Base-by-base conservation (phyloP, 1,140 invertebrate species). In the Dinothrombium tinctorium region DNA sequence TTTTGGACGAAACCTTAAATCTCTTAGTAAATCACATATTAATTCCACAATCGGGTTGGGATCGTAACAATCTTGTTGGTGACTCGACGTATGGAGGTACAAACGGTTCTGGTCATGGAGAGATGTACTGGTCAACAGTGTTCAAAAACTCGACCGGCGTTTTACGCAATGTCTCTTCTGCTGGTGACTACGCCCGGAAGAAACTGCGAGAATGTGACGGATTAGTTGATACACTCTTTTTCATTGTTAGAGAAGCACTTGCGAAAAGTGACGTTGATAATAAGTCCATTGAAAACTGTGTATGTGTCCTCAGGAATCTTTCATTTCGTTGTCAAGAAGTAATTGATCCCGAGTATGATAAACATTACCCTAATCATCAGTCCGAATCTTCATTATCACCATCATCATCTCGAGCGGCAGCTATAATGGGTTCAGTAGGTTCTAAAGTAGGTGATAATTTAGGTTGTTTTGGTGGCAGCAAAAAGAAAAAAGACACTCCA, bases 231-330 rank as follows among this genome's bases (percentile, higher is more conserved):
- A 74, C 83, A 9, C 61, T 96, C 33, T 66, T 95, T 19, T 79
- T 84, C 63, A 74, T 90, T 2, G 74, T 94, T 23, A 69, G 78
- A 48, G 71, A 74, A 42, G 82, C 87, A 32, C 76, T 94, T 50
- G 74, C 78, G 48, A 81, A 78, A 55, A 80, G 79, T 47, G 86
- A 90, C 56, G 90, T 95, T 58, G 86, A 94, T 53, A 94, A 89
- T 61, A 95, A 96, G 62, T 81, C 86, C 49, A 83, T 98, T 1
- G 90, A 98, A 63, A 98, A 98, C 63, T 87, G 82, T 59, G 86
- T 98, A 23, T 98, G 90, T 59, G 78, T 95, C 49, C 65, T 98
- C 31, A 63, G 92, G 44, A 98, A 98, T 63, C 62, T 98, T 24
- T 90, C 83, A 40, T 98, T 94, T 59, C 67, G 80, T 40, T 87